Percentiles rank a stretch among this genome's conserved stretches.
phyloP scores from a whole-genome alignment of 2,797 vertebrate species.

The Miichthys miiuy region DNA sequence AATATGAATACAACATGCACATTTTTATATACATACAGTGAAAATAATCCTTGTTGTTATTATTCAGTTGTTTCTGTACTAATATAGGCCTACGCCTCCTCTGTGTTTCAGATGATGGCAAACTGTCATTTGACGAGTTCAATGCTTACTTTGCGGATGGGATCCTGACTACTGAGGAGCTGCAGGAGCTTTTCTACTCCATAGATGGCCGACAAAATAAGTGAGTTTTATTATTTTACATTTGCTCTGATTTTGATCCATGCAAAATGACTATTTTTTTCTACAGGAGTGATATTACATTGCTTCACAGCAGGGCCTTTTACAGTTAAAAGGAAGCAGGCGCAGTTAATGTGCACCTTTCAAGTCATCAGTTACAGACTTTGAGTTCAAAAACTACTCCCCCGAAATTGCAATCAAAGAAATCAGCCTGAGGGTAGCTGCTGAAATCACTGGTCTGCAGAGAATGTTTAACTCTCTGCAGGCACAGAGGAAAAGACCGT shows the following conservation, averaged over 20 bases:
- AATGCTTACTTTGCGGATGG: slow-evolving; percentile 95
- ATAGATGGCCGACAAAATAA: slow-evolving; percentile 92
- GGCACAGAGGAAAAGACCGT: slow-evolving; percentile 31
- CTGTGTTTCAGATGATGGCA: slow-evolving; percentile 91
- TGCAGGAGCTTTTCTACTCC: slow-evolving; percentile 93
- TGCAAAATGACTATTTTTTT: not conserved
- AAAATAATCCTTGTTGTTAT: not conserved
- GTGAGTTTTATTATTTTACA: slow-evolving; percentile 79
- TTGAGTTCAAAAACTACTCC: slow-evolving; percentile 47
- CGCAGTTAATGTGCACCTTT: slow-evolving; percentile 30
- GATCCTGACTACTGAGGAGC: slow-evolving; percentile 93
- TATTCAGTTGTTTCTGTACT: not conserved
- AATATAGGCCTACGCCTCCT: not conserved
- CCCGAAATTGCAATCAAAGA: slow-evolving; percentile 58
- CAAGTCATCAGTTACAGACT: slow-evolving; percentile 37
- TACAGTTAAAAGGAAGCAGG: not conserved
- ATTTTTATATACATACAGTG: not conserved
- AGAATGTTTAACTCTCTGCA: slow-evolving; percentile 41
- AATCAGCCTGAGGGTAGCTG: slow-evolving; percentile 60
- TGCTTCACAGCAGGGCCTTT: not conserved
- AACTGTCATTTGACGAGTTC: slow-evolving; percentile 98
- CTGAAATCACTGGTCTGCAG: slow-evolving; percentile 47
- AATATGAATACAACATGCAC: not conserved
- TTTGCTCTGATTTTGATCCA: not conserved
- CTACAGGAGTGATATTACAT: not conserved